Conservation (phyloP, 2,797 vertebrate species). For the Perodicticus potto region DNA sequence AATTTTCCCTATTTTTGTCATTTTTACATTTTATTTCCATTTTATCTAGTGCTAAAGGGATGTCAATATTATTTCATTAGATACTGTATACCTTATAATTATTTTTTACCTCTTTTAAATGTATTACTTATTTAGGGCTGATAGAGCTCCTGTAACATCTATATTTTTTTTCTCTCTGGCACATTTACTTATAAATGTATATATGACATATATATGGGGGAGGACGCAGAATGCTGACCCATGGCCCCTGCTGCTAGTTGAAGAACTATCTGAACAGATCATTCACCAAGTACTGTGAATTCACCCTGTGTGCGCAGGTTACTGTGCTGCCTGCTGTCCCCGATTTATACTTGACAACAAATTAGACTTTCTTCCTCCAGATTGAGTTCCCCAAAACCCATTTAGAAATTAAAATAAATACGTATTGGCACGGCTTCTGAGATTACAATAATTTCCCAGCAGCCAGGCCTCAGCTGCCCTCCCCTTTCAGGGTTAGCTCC, state of each 20-base stretch:
- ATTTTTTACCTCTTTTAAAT: background rate
- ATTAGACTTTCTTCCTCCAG: background rate
- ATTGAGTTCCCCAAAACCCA: background rate
- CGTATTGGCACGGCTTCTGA: background rate
- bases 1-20: background rate
- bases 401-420: background rate
- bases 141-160: background rate
- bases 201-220: background rate
- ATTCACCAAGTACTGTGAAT: background rate
- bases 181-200: background rate
- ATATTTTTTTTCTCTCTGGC: background rate
- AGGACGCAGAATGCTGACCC: background rate
- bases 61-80: background rate
- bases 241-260: background rate
- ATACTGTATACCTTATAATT: background rate
- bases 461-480: background rate
- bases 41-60: background rate
- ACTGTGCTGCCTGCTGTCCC: background rate
- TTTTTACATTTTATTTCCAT: slow-evolving; percentile 8
- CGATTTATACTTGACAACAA: background rate
- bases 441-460: background rate
- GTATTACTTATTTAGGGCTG: background rate
- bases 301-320: background rate
- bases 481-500: background rate
- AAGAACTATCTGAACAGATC: background rate